Percentiles rank a stretch among this genome's conserved stretches.
Conservation (phyloP, 2,113 vertebrate genomes). For the Tachysurus fulvidraco region DNA sequence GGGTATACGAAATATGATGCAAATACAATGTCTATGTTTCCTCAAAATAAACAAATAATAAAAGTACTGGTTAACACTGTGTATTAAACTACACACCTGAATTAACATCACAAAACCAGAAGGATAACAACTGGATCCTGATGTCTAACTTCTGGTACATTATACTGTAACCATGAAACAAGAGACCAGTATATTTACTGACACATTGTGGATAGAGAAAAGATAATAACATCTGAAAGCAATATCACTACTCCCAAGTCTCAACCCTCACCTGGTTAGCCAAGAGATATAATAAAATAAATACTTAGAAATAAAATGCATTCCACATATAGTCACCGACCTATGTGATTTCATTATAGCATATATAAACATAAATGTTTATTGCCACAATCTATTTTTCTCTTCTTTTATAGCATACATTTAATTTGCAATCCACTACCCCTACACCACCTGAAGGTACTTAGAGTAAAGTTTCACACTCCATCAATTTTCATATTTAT, state of each 20-base stretch:
- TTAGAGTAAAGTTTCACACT: not conserved
- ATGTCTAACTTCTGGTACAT: not conserved
- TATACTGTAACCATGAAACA: not conserved
- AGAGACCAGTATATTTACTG: not conserved
- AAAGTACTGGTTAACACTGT: not conserved
- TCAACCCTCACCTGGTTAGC: not conserved
- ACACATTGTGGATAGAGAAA: not conserved
- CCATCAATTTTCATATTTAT: not conserved
- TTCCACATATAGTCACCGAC: not conserved
- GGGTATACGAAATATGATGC: not conserved
- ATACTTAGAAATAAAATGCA: not conserved
- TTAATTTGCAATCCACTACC: not conserved
- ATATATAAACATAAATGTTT: not conserved
- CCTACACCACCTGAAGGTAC: not conserved
- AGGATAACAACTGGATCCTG: not conserved
- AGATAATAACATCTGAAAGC: not conserved
- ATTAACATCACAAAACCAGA: conserved; percentile 11
- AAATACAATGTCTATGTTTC: not conserved
- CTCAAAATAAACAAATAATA: conserved; percentile 9
- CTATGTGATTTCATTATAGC: not conserved
- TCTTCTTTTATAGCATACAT: not conserved
- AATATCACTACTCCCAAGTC: not conserved
- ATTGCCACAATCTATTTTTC: not conserved
- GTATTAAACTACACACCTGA: not conserved
- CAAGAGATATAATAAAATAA: not conserved